These are phyloP conservation scores for Amphiduros pacificus DNA, from an alignment of 2,888 invertebrate genomes.

Conservation along the genomic window DNA sequence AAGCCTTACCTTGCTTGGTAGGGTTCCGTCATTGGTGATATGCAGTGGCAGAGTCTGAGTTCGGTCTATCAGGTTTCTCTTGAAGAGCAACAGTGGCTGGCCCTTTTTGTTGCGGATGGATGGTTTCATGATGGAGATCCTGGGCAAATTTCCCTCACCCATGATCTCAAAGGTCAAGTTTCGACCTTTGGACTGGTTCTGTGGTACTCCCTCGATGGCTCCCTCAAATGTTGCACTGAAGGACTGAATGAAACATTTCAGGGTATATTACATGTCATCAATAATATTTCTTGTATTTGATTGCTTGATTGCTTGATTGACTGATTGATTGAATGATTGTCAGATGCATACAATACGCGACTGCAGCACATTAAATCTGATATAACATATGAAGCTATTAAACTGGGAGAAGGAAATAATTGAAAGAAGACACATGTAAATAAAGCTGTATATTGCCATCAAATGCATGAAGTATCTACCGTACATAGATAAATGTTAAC, in stretches of 20 bases:
- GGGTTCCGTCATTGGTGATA: constrained; percentile 56
- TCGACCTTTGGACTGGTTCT: constrained; percentile 49
- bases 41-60: constrained; percentile 49
- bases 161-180: constrained; percentile 55
- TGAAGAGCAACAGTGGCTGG: constrained; percentile 57
- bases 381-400: no score
- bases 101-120: constrained; percentile 56
- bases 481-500: no score
- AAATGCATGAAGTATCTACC: no score
- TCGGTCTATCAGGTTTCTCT: constrained; percentile 49
- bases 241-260: constrained; percentile 38
- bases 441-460: no score
- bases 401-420: no score
- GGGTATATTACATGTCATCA: no score
- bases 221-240: constrained; percentile 57
- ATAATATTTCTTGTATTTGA: no score
- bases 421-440: no score
- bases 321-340: no score
- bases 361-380: no score
- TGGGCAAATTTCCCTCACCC: constrained; percentile 59
- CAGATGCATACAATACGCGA: no score
- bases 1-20: constrained; percentile 54
- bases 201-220: constrained; percentile 41
- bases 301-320: no score
- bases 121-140: constrained; percentile 53